These are phyloP conservation scores for Archegozetes longisetosus DNA, from an alignment of 1,140 invertebrate genomes.

Conservation along the genomic window DNA sequence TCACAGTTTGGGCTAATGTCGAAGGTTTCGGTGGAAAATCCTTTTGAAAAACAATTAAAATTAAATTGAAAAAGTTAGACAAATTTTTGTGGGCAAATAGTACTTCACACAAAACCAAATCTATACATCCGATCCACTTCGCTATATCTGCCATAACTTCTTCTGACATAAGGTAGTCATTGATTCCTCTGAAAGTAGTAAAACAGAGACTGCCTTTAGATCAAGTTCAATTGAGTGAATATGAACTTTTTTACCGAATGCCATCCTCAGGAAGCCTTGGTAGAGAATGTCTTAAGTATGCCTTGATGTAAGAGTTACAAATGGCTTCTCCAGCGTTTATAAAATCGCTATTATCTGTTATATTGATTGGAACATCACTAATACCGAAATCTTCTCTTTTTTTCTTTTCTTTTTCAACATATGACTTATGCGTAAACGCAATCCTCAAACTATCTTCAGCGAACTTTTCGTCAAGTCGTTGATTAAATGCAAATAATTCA, in stretches of 20 bases:
- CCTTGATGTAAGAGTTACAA: conserved; percentile 37
- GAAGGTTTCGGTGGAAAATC: conserved; percentile 52
- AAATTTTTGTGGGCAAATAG: conserved; percentile 23
- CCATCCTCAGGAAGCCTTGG: conserved; percentile 54
- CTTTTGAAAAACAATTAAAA: conserved; percentile 26
- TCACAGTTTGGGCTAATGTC: conserved; percentile 54
- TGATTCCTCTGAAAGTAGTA: conserved; percentile 36
- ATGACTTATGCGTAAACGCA: conserved; percentile 64
- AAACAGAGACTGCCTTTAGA: conserved; percentile 12
- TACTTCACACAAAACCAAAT: conserved; percentile 58
- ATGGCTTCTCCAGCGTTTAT: conserved; percentile 44
- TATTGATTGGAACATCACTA: conserved; percentile 36
- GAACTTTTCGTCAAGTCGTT: conserved; percentile 68
- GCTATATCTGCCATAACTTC: conserved; percentile 50
- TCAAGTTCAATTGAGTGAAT: conserved; percentile 13
- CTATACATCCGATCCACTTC: conserved; percentile 54
- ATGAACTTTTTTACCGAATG: conserved; percentile 33
- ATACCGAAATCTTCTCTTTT: conserved; percentile 47
- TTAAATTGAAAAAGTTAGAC: conserved; percentile 8
- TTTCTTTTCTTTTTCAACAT: conserved; percentile 49
- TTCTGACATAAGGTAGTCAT: conserved; percentile 45
- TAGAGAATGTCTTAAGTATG: conserved; percentile 42
- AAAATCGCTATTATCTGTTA: conserved; percentile 50
- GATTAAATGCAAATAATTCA: conserved; percentile 72
- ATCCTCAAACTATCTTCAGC: conserved; percentile 45